These are phyloP conservation scores for Bhutanitis thaidina DNA, from an alignment of 2,888 invertebrate species.

Conservation along the genomic window DNA sequence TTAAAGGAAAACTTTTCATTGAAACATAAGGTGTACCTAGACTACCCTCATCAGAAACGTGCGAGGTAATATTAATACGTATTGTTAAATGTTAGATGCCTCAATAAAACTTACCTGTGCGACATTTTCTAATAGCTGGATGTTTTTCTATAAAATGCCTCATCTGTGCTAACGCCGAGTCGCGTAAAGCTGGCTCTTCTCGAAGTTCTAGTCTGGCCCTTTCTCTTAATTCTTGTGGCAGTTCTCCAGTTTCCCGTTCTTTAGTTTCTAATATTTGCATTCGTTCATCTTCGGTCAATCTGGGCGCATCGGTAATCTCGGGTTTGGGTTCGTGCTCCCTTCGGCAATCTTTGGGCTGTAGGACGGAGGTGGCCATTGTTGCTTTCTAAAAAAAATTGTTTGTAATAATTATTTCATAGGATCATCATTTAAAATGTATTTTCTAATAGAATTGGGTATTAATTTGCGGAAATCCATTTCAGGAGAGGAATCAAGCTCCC, in stretches of 20 bases:
- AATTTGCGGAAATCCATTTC: too few relatives aligned
- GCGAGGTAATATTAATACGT: too few relatives aligned
- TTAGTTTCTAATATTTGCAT: slow-evolving; percentile 51
- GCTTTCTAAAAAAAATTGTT: slow-evolving; percentile 20
- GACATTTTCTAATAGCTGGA: slow-evolving; percentile 88
- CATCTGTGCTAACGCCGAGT: slow-evolving; percentile 88
- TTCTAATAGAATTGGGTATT: too few relatives aligned
- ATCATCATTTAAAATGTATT: too few relatives aligned
- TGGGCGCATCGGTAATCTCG: slow-evolving; percentile 44
- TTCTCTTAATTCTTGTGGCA: slow-evolving; percentile 79
- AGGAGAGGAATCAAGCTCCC: too few relatives aligned
- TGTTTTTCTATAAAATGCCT: slow-evolving; percentile 91
- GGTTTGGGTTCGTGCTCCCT: slow-evolving; percentile 56
- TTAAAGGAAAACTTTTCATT: too few relatives aligned
- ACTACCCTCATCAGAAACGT: too few relatives aligned
- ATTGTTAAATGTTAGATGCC: too few relatives aligned
- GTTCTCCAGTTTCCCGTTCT: slow-evolving; percentile 64
- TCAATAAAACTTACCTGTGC: slow-evolving; percentile 84
- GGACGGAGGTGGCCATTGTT: slow-evolving; percentile 70
- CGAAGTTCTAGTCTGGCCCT: slow-evolving; percentile 86
- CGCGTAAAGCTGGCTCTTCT: slow-evolving; percentile 87
- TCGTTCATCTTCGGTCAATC: slow-evolving; percentile 63
- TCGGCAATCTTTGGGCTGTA: slow-evolving; percentile 63
- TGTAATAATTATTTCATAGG: neutral
- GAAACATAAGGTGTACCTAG: too few relatives aligned